Evolutionary conservation across 1,140 invertebrate genomes (phyloP), one percentile per base, ranked within the genome.

Genomic region (Orchesella cincta): DNA sequence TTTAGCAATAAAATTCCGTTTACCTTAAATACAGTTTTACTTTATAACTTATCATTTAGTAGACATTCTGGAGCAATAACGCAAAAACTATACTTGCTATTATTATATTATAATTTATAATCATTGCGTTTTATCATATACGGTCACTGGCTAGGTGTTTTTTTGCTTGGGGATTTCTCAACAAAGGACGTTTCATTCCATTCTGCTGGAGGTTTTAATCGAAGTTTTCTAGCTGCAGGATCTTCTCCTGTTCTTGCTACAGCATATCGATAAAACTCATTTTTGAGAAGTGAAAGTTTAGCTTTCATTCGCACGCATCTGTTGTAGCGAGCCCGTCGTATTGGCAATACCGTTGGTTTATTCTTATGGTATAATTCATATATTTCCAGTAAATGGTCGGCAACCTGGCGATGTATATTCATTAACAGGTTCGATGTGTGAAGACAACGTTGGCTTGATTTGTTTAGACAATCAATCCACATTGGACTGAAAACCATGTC

Each of bases 351-450:
- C 12, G 76, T 12, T 34, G 72, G 34, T 31, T 72, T 67, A 67
- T 23, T 62, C 18, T 74, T 51, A 12, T 46, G n/a, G 71, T 79
- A 74, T 1, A 67, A 46, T 8, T 73, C n/a, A 20, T 64, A 51
- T 5, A 64, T 12, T 12, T 77, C 75, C 16, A 81, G 36, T 12
- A 81, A 36, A 36, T 64, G 77, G 36, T 81, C 80, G 8, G 78
- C 76, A 35, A 78, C 75, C 36, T 77, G 35, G 0, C 80, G 78
- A 34, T 81, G 78, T 1, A 77, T 23, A 39, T 81, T 81, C 76
- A 81, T 64, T 12, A 81, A 81, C 80, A 81, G 26, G 51, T 74
- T 79, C 0, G 78, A 75, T 2, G 80, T 79, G 35, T 81, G 78
- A 29, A 76, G 74, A 29, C 71, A 51, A 51, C 76, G 34, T 28